Conservation (phyloP, 2,888 invertebrate genomes). For the Drosophila kambysellisi region DNA sequence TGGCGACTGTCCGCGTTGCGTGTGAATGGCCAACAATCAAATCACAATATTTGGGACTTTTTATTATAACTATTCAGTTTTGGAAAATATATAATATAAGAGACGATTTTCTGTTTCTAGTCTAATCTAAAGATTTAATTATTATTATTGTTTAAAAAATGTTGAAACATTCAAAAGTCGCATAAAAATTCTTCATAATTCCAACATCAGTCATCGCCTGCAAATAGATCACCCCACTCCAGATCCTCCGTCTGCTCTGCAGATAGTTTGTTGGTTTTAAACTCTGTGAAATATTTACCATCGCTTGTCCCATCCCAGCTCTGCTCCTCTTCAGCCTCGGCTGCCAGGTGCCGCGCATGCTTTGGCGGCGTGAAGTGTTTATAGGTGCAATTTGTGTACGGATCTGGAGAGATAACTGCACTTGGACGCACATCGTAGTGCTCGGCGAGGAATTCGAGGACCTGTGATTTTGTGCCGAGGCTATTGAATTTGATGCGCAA, state of each 20-base stretch:
- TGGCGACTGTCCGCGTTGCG: not conserved
- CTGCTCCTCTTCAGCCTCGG: conserved; percentile 27
- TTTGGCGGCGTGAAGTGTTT: conserved; percentile 58
- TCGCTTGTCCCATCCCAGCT: conserved; percentile 60
- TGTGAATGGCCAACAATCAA: conserved; percentile 3
- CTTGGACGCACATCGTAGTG: conserved; percentile 86
- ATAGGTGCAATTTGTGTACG: conserved; percentile 70
- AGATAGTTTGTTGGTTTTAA: conserved; percentile 54
- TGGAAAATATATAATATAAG: not conserved
- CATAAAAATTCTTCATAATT: not conserved
- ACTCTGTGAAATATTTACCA: conserved; percentile 80
- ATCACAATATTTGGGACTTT: not conserved
- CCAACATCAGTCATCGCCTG: conserved; percentile 51
- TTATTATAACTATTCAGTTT: not conserved
- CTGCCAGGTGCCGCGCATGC: conserved; percentile 46
- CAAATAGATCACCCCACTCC: conserved; percentile 71
- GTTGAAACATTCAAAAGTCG: not conserved
- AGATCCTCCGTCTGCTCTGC: conserved; percentile 51
- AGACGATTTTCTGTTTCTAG: not conserved
- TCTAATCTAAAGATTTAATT: not conserved
- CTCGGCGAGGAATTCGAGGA: conserved; percentile 89
- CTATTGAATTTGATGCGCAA: conserved; percentile 92
- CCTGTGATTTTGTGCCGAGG: conserved; percentile 89
- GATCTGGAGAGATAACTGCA: not conserved
- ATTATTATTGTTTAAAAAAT: not conserved